Base-by-base conservation (phyloP, 2,888 invertebrate species). In the Agriopis marginaria region DNA sequence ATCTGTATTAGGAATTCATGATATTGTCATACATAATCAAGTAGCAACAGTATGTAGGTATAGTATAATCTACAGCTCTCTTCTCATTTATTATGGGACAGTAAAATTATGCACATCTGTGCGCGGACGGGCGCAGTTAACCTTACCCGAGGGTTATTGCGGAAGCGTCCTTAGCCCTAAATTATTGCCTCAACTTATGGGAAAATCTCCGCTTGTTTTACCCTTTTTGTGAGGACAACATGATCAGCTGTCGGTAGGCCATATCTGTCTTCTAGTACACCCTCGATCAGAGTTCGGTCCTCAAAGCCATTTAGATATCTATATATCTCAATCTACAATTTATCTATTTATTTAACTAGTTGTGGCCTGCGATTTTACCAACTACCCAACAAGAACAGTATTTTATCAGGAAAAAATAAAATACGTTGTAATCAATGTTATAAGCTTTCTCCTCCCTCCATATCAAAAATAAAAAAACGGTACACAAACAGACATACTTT, bases 31-130 rank as follows among this genome's bases (percentile, higher is more conserved):
- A 45, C 17, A 51, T 44, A 59, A 58, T n/a, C 39, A 45, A 17
- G 53, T 23, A 51, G 32, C 44, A 53, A 39, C 32, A 53, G 17
- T 17, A 10, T 32, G 42, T 42, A 23, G 17, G 17, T 23, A 42
- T 42, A 11, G 61, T 53, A 59, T 40, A 45, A 66, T 64, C 47
- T 64, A 69, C 54, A 66, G 60, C 60, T 55, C 61, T 68, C 61
- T 63, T 70, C 71, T 65, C 71, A 61, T 72, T 65, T 66, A 56
- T 71, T 65, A 69, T 69, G 66, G 66, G 67, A 63, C 47, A 55
- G 63, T 68, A 63, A 69, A 72, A 74, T 75, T 74, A 75, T 70
- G 66, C 59, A 53, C 73, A 72, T 66, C 69, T 71, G 75, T 65
- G 68, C 61, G 70, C 66, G 59, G 65, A 59, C 68, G 68, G 71